phyloP scores from a whole-genome alignment of 2,797 vertebrate genomes.

The Tapirus indicus region DNA sequence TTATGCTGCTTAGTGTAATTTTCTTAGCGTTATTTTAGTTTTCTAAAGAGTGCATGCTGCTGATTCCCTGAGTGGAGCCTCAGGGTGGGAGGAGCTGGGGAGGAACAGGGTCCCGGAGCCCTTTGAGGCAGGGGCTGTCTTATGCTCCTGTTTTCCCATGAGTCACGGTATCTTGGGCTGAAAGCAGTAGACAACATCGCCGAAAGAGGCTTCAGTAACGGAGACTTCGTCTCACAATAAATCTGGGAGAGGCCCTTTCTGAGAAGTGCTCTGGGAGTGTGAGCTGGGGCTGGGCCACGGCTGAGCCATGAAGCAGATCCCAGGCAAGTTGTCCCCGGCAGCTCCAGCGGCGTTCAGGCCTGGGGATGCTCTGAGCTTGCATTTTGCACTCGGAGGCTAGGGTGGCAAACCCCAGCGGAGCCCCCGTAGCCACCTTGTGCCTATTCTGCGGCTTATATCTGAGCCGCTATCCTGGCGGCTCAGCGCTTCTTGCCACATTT shows the following conservation, averaged over 20 bases:
- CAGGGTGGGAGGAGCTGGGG: not conserved
- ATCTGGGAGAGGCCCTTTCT: not conserved
- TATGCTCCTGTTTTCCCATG: not conserved
- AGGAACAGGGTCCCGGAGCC: not conserved
- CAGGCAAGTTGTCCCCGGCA: not conserved
- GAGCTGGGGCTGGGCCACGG: not conserved
- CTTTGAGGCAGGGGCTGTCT: not conserved
- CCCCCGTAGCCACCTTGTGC: not conserved
- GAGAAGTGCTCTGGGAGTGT: not conserved
- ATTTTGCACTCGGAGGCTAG: conserved; percentile 59
- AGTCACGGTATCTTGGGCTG: not conserved
- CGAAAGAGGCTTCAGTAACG: not conserved
- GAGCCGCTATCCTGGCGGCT: conserved; percentile 77
- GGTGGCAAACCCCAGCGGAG: conserved; percentile 29
- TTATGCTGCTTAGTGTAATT: not conserved
- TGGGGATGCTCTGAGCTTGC: conserved; percentile 29
- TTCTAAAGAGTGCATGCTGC: not conserved
- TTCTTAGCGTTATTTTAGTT: not conserved
- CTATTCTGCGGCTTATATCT: conserved; percentile 48
- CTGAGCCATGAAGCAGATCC: not conserved
- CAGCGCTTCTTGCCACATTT: conserved; percentile 72
- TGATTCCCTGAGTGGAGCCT: not conserved
- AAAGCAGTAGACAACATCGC: not conserved
- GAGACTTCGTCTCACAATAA: not conserved
- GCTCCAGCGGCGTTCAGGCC: not conserved